These are phyloP conservation scores for Phalanger gymnotis DNA, from an alignment of 2,797 vertebrate genomes.

Conservation along the genomic window DNA sequence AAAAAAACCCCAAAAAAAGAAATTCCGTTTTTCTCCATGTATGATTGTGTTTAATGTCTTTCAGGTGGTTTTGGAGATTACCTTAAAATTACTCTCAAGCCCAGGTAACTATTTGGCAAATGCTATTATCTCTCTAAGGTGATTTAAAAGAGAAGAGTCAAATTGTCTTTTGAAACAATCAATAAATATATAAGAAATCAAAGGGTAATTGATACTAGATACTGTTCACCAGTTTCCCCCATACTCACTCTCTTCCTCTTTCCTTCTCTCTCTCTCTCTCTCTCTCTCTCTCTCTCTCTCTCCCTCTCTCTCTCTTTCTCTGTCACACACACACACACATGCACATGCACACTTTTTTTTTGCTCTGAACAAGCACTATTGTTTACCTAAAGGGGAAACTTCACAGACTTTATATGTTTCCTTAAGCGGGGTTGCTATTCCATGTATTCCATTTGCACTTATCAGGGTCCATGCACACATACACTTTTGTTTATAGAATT, in stretches of 20 bases:
- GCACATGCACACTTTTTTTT: neutral
- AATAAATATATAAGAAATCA: slow-evolving; percentile 34
- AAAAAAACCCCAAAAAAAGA: too few relatives aligned
- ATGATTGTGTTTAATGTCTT: slow-evolving; percentile 28
- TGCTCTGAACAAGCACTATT: slow-evolving; percentile 55
- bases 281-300: too few relatives aligned
- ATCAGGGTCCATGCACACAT: slow-evolving; percentile 71
- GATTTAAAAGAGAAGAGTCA: slow-evolving; percentile 43
- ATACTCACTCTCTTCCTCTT: too few relatives aligned
- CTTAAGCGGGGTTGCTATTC: slow-evolving; percentile 48
- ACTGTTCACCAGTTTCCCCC: neutral
- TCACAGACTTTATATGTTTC: slow-evolving; percentile 40
- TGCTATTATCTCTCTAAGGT: slow-evolving; percentile 9
- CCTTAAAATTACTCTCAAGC: neutral
- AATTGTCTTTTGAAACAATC: slow-evolving; percentile 3
- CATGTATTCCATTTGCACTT: slow-evolving; percentile 56
- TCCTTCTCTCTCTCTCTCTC: too few relatives aligned
- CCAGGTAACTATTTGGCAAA: neutral
- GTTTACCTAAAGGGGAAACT: slow-evolving; percentile 66
- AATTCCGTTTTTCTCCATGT: neutral
- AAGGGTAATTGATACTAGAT: slow-evolving; percentile 2
- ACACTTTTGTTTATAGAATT: slow-evolving; percentile 73
- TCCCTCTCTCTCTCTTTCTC: too few relatives aligned
- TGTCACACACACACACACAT: neutral
- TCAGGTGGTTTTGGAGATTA: neutral